phyloP scores from a whole-genome alignment of 2,888 invertebrate genomes.

The Trachelus stipa region DNA sequence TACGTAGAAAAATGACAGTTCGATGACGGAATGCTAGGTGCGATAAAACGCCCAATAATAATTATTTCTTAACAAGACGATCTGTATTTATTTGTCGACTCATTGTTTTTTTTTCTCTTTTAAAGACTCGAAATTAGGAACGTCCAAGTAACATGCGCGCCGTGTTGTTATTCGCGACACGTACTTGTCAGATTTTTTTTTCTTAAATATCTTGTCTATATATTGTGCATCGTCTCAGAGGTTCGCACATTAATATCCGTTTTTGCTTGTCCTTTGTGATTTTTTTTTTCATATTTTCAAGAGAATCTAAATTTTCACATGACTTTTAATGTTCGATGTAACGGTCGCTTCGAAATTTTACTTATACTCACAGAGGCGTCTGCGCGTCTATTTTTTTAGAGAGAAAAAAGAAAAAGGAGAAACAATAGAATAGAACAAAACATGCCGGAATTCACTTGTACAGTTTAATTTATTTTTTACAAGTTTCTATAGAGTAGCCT shows the following conservation, averaged over 20 bases:
- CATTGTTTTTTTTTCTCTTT: neutral
- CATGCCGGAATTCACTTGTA: neutral
- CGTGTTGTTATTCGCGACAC: neutral
- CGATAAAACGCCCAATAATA: neutral
- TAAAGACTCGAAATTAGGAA: neutral
- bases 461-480: neutral
- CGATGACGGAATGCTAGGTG: neutral
- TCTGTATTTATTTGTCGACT: neutral
- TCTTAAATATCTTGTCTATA: neutral
- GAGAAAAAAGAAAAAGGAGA: conserved; percentile 21
- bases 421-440: conserved; percentile 1
- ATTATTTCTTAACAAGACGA: neutral
- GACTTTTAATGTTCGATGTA: neutral
- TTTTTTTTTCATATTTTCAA: neutral
- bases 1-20: neutral
- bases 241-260: neutral
- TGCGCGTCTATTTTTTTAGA: conserved; percentile 8
- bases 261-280: neutral
- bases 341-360: neutral
- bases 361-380: neutral
- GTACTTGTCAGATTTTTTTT: neutral
- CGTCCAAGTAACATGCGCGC: neutral
- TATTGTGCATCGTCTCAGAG: neutral
- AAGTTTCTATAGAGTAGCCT: neutral
- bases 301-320: neutral